phyloP scores from a whole-genome alignment of 2,797 vertebrate genomes.

The Adelosebastes latens region DNA sequence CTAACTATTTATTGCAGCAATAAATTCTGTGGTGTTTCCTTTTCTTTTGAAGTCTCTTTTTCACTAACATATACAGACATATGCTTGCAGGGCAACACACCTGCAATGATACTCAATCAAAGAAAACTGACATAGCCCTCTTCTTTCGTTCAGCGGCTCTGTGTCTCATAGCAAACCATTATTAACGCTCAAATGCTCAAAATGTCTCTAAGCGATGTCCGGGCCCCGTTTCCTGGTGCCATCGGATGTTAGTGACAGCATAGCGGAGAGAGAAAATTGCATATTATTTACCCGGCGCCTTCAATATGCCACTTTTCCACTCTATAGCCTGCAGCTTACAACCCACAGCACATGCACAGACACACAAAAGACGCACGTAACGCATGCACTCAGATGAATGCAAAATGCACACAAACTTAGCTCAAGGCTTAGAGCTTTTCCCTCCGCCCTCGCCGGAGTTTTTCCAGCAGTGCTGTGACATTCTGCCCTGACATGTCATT shows the following conservation, averaged over 20 bases:
- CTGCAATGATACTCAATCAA: constrained; percentile 32
- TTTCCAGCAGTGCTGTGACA: constrained; percentile 51
- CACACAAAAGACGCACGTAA: constrained; percentile 26
- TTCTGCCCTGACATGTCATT: constrained; percentile 71
- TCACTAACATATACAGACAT: neutral
- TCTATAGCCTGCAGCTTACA: constrained; percentile 72
- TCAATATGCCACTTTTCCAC: constrained; percentile 80
- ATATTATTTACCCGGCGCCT: constrained; percentile 77
- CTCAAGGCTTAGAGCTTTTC: constrained; percentile 37
- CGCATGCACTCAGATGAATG: constrained; percentile 21
- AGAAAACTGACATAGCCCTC: constrained; percentile 34
- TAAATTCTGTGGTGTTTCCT: neutral
- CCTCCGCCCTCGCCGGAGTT: neutral
- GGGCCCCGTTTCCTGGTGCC: constrained; percentile 52
- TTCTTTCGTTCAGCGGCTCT: constrained; percentile 37
- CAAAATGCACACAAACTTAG: constrained; percentile 31
- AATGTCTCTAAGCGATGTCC: constrained; percentile 60
- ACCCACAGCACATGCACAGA: constrained; percentile 48
- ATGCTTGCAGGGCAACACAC: neutral
- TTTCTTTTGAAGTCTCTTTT: neutral
- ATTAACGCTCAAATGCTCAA: constrained; percentile 56
- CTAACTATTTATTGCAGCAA: neutral
- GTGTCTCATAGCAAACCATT: constrained; percentile 58
- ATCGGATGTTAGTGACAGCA: constrained; percentile 71
- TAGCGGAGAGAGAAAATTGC: constrained; percentile 69